Base-by-base conservation (phyloP, 2,888 invertebrate genomes). In the Coleophora deauratella region DNA sequence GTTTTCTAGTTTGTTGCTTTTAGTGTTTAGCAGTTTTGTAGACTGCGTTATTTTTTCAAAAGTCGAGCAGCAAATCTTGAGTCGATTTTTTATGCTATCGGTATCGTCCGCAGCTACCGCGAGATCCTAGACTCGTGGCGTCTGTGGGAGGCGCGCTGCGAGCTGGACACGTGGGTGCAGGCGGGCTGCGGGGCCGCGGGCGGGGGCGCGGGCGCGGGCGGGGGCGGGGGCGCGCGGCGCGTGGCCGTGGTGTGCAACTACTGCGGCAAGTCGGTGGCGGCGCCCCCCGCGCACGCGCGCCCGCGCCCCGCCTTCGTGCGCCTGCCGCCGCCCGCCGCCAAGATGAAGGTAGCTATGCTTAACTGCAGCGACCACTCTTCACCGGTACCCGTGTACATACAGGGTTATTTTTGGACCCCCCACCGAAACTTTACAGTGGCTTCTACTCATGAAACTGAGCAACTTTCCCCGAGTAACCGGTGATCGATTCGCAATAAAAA, bases 241-340 rank as follows among this genome's bases (percentile, higher is more conserved):
- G 38, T 79, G 58, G 70, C 72, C 65, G 91, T 97, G 42, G 93
- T 95, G 4, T 98, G 98, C 78, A 96, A 95, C 64, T 98, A 96
- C 82, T 98, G 98, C 84, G 95, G 96, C 38, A 97, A 97, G 84
- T 93, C 94, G 48, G 94, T 98, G 51, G 94, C 94, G 1, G 92
- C 93, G 47, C 88, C 93, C 74, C 90, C 92, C 54, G 91, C 90
- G n/a, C 84, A 87, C 50, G 88, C 87, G 54, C 86, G 90, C 51
- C 87, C 88, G 34, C 76, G 88, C 76, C 41, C 62, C 38, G 86
- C 88, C 15, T 87, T 88, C 57, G 85, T 88, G 38, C 68, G 91
- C 49, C 81, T 90, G 53, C 90, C 91, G 46, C 89, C 90, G 47
- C 89, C 91, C 21, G 88, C 90, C 14, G 90, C 91, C 59, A 93